phyloP scores from a whole-genome alignment of 2,797 vertebrate species.

The Diceros bicornis region DNA sequence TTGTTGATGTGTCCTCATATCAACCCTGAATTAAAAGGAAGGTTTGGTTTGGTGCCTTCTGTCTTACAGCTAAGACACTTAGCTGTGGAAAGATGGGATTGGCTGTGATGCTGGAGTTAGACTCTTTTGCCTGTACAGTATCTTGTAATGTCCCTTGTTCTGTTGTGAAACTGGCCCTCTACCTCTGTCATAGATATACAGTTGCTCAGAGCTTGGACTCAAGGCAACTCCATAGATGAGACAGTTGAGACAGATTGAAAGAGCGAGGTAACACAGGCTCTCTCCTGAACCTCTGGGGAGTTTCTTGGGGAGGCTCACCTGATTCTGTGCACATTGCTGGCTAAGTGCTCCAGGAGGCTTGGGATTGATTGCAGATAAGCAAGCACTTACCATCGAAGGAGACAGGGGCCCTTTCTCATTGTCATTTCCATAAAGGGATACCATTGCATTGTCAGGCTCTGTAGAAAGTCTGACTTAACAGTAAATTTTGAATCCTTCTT shows the following conservation, averaged over 20 bases:
- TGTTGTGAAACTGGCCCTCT: slow-evolving; percentile 55
- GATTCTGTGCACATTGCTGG: not conserved
- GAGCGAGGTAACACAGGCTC: not conserved
- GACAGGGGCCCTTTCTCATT: not conserved
- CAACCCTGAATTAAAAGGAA: slow-evolving; percentile 2
- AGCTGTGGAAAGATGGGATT: not conserved
- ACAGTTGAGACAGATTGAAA: not conserved
- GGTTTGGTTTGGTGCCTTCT: not conserved
- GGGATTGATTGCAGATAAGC: slow-evolving; percentile 55
- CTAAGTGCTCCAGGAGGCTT: slow-evolving; percentile 14
- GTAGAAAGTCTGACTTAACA: slow-evolving; percentile 14
- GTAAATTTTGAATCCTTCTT: not conserved
- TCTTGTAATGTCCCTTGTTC: not conserved
- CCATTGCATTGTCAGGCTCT: not conserved
- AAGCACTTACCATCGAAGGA: slow-evolving; percentile 18
- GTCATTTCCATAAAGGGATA: slow-evolving; percentile 37
- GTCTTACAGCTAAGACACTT: not conserved
- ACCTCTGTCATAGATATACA: slow-evolving; percentile 68
- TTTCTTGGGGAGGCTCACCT: slow-evolving; percentile 10
- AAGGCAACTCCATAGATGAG: not conserved
- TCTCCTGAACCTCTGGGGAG: slow-evolving; percentile 32
- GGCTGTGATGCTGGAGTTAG: not conserved
- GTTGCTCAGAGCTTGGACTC: slow-evolving; percentile 50
- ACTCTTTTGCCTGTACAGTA: slow-evolving; percentile 34
- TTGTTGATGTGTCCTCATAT: not conserved